Evolutionary conservation across 1,140 invertebrate species (phyloP), one percentile per base, ranked within the genome.

Genomic region (Rhopalosiphum maidis): DNA sequence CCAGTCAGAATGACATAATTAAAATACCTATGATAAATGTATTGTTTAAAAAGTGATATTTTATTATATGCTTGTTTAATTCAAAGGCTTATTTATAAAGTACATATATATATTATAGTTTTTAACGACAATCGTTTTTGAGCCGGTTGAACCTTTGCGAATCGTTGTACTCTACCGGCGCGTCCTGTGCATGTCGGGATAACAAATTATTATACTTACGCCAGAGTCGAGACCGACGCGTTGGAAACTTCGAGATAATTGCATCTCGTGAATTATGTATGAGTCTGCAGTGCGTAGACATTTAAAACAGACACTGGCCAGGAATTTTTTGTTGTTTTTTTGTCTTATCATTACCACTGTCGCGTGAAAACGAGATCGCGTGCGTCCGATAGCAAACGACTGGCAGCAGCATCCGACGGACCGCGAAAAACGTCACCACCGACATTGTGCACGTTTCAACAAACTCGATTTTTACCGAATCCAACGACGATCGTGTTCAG

Each of bases 201-300:
- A 77, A 35, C 60, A 77, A 77, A 77, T 77, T 77, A 68, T 68
- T 68, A 77, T 11, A 77, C 60, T n/a, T 15, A 6, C 11, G 9
- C 25, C 23, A 25, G 55, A 30, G 23, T 30, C 60, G 15, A 18
- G 30, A n/a, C n/a, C 60, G 60, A 77, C n/a, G 60, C n/a, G 60
- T 77, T n/a, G 18, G 30, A 21, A 15, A 77, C 60, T 77, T 77
- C 15, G 30, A 77, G 60, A 77, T 77, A 77, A 77, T 77, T 77
- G 60, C 60, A n/a, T n/a, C 60, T 77, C 60, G 60, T 77, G 60
- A 77, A 77, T 77, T 77, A 77, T 77, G 60, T 77, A 77, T 77
- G 60, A 77, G 60, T n/a, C 0, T n/a, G 60, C 60, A 68, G 25
- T 30, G 55, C 25, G 9, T 1, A 68, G 60, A 77, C 60, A 35